Evolutionary conservation across 1,140 invertebrate species (phyloP).

Genomic region (Bombus sibiricus): DNA sequence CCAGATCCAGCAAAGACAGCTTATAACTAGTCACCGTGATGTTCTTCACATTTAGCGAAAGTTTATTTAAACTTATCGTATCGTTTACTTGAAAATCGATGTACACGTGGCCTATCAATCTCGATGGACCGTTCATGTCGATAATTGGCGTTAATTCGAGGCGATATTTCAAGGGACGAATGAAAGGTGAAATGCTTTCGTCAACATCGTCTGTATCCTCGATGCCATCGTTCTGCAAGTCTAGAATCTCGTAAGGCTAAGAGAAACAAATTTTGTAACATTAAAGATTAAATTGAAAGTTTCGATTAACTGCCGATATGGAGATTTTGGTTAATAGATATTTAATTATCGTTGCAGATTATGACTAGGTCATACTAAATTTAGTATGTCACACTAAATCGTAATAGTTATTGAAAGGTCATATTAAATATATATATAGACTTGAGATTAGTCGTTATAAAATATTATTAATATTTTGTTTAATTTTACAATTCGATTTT

Average conservation of each 20-base stretch:
- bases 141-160: slow-evolving; percentile 67
- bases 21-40: slow-evolving; percentile 62
- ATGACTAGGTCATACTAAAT: no score
- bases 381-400: no score
- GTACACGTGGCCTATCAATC: slow-evolving; percentile 63
- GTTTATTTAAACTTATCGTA: slow-evolving; percentile 46
- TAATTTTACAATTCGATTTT: no score
- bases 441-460: no score
- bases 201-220: slow-evolving; percentile 36
- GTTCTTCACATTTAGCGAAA: slow-evolving; percentile 67
- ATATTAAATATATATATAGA: no score
- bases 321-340: no score
- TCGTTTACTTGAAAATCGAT: slow-evolving; percentile 68
- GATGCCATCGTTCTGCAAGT: slow-evolving; percentile 59
- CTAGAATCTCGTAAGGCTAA: slow-evolving; percentile 63
- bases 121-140: slow-evolving; percentile 50
- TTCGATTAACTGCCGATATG: neutral
- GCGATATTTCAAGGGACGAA: slow-evolving; percentile 69
- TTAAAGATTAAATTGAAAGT: neutral
- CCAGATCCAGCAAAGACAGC: slow-evolving; percentile 22
- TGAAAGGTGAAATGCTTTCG: slow-evolving; percentile 56
- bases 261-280: neutral
- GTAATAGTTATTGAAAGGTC: no score
- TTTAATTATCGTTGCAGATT: no score
- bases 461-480: no score